phyloP scores from a whole-genome alignment of 2,888 invertebrate genomes.

The Rhingia rostrata region DNA sequence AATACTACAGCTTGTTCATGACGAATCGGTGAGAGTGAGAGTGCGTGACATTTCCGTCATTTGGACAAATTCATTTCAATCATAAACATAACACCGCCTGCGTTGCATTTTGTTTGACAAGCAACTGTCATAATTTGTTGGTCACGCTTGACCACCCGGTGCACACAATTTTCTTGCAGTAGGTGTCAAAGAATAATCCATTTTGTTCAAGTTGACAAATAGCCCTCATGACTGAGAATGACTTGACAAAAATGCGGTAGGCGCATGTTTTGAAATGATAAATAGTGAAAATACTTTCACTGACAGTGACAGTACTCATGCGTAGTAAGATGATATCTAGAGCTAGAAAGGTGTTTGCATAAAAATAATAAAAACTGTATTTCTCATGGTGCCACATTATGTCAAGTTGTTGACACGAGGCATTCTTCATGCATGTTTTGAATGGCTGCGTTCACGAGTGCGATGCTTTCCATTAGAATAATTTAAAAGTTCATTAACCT shows the following conservation, averaged over 20 bases:
- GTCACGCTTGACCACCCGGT: conserved; percentile 60
- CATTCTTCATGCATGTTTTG: conserved; percentile 16
- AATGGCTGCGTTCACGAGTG: conserved; percentile 38
- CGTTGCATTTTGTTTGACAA: conserved; percentile 25
- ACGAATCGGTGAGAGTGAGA: conserved; percentile 27
- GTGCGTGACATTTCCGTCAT: conserved; percentile 47
- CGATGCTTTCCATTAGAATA: conserved; percentile 4
- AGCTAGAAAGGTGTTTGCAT: conserved; percentile 27
- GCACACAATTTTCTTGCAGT: conserved; percentile 7
- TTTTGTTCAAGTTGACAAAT: conserved; percentile 40
- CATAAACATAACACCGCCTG: conserved; percentile 13
- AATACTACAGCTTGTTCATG: conserved; percentile 4
- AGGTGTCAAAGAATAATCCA: conserved; percentile 29
- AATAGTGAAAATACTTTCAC: conserved; percentile 47
- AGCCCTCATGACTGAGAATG: conserved; percentile 4
- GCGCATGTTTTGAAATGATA: conserved; percentile 6
- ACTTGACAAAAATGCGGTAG: neutral
- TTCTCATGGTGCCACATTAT: conserved; percentile 17
- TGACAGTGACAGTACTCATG: conserved; percentile 26
- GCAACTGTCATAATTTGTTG: conserved; percentile 57
- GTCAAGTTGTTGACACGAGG: conserved; percentile 34
- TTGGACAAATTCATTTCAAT: conserved; percentile 27
- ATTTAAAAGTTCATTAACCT: conserved; percentile 15
- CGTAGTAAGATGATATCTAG: conserved; percentile 30
- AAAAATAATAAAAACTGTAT: conserved; percentile 8